phyloP scores from a whole-genome alignment of 2,888 invertebrate genomes.

The Diplolepis rosae region DNA sequence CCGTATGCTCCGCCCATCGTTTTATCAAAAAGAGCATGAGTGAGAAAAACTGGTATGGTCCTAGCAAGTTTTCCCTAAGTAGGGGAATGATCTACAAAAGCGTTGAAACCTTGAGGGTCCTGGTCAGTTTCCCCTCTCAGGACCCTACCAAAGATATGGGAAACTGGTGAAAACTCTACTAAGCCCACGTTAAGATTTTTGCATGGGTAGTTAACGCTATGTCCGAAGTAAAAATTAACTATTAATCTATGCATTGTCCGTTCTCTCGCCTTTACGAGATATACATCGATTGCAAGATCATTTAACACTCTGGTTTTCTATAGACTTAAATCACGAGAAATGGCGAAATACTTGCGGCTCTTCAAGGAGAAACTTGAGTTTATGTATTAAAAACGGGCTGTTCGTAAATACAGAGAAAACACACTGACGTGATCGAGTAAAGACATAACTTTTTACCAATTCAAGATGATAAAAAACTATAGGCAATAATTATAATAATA shows the following conservation, averaged over 20 bases:
- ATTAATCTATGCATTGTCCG: conserved; percentile 38
- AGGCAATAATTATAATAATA: not conserved
- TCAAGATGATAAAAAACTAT: not conserved
- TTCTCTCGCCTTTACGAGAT: conserved; percentile 39
- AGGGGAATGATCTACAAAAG: too few species aligned
- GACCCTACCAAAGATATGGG: too few species aligned
- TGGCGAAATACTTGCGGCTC: conserved; percentile 44
- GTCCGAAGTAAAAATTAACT: conserved; percentile 22
- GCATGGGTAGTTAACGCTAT: not conserved
- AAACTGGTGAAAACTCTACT: not conserved
- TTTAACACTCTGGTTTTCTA: conserved; percentile 44
- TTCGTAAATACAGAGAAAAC: conserved; percentile 22
- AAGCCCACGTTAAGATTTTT: too few species aligned
- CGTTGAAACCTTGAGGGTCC: not conserved
- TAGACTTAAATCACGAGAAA: conserved; percentile 41
- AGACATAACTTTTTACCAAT: too few species aligned
- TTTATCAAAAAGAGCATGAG: too few species aligned
- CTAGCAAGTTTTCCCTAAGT: too few species aligned
- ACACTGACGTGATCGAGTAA: not conserved
- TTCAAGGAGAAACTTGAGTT: conserved; percentile 48
- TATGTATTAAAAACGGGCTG: conserved; percentile 48
- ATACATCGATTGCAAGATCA: conserved; percentile 46
- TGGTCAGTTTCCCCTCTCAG: too few species aligned
- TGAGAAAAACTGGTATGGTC: too few species aligned
- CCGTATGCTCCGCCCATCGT: too few species aligned